Base-by-base conservation (phyloP, 2,888 invertebrate species). In the Mythimna loreyi region DNA sequence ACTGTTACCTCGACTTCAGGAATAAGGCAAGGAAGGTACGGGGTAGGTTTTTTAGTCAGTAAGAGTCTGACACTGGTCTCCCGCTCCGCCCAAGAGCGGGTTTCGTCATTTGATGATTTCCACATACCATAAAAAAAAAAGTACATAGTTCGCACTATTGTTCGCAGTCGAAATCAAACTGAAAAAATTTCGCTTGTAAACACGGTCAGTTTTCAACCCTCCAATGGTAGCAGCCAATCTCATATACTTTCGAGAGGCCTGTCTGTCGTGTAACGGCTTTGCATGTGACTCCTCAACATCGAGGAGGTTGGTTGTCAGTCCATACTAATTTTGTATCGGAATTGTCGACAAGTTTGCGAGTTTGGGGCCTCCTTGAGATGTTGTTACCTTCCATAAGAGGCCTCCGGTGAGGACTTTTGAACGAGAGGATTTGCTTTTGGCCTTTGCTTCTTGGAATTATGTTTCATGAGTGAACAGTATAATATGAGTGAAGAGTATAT, bases 251-350 rank as follows among this genome's bases (percentile, higher is more conserved):
- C 8, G 64, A 84, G 78, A 50, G 69, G 65, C 45, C 68, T 62
- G 67, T 56, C 53, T 68, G 75, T 73, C 57, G 70, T 59, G 65
- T 75, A 64, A 69, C 69, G 73, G 47, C 67, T 71, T 81, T 71
- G 70, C 72, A 74, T 80, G 68, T 59, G 63, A 75, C 81, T 66
- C 65, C 72, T 74, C 71, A 60, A 56, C 58, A 64, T 75, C 64
- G 63, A 83, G 83, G 67, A 75, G 74, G 72, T 68, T 60, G 68
- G 47, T 25, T 78, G 80, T 75, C 80, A 78, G 75, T 70, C 62
- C 74, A 70, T 75, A 81, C 81, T 85, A 85, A 85, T 85, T 80
- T 73, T 80, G 80, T 78, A 72, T 81, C 63, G 66, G 67, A 60
- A 74, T 73, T 66, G 69, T 61, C 59, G 56, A 79, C 62, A 72